Percentiles rank a stretch among this genome's conserved stretches.
Evolutionary conservation across 2,888 invertebrate species (phyloP).

Genomic region (Venusia cambrica): DNA sequence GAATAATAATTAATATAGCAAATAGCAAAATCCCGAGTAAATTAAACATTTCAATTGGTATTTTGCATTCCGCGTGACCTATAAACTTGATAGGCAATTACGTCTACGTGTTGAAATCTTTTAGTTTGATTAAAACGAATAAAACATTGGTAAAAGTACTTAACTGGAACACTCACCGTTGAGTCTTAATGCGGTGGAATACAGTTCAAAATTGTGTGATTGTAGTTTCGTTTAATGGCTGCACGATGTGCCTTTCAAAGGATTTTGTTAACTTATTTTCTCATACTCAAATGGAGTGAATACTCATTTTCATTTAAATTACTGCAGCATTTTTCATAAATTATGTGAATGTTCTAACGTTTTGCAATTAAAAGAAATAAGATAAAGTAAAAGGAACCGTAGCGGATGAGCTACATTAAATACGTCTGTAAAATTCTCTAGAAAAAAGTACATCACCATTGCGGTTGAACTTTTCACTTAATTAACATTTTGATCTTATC

Average conservation of each 20-base stretch:
- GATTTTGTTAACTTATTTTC: conserved; percentile 12
- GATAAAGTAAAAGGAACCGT: too few relatives aligned
- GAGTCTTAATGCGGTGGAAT: conserved; percentile 7
- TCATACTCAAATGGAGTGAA: conserved; percentile 8
- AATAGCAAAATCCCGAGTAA: conserved; percentile 4
- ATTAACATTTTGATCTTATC: too few relatives aligned
- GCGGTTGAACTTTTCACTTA: too few relatives aligned
- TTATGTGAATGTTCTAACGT: too few relatives aligned
- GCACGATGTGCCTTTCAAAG: conserved; percentile 10
- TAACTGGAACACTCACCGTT: conserved; percentile 6
- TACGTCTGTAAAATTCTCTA: too few relatives aligned
- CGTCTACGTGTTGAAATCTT: conserved; percentile 29
- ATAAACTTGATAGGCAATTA: conserved; percentile 31
- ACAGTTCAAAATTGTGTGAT: conserved; percentile 6
- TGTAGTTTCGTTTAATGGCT: neutral
- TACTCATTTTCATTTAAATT: neutral
- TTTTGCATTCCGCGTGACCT: conserved; percentile 18
- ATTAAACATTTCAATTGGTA: conserved; percentile 12
- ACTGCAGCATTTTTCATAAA: too few relatives aligned
- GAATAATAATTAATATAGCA: neutral
- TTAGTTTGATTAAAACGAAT: conserved; percentile 30
- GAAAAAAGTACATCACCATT: too few relatives aligned
- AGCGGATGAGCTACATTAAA: too few relatives aligned
- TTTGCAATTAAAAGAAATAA: too few relatives aligned
- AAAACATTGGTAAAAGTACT: conserved; percentile 18